Base-by-base conservation (phyloP, 1,140 invertebrate genomes). In the Brachionus rubens region DNA sequence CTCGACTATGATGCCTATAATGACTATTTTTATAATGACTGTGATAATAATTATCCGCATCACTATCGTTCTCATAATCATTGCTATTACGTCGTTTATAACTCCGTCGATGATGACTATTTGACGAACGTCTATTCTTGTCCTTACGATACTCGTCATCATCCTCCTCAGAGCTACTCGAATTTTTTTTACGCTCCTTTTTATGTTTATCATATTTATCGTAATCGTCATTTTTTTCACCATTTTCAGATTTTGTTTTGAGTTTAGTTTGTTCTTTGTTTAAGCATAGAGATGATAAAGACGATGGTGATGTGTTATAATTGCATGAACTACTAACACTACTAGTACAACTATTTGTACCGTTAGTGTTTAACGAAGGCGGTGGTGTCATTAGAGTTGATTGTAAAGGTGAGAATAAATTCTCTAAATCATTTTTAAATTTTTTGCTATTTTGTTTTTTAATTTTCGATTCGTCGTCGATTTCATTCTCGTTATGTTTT, bases 21-120 rank as follows among this genome's bases (percentile, higher is more conserved):
- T 65, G 59, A 36, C 40, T 41, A 43, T 65, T 65, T 24, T 65
- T 65, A 41, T 65, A 43, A 41, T 41, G n/a, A n/a, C n/a, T n/a
- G n/a, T n/a, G n/a, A n/a, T n/a, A 19, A 24, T 65, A 43, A 36
- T 65, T 24, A 41, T 65, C 59, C 0, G 33, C 40, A 28, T 65
- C 59, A 21, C 19, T 24, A 24, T 65, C 59, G 59, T 65, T 65
- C 19, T 65, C 59, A 21, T 65, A 65, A 16, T 65, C 59, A 19
- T 65, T 65, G 19, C 59, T 65, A n/a, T 65, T 41, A 21, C 40
- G 16, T 0, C 40, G 59, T n/a, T 65, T 43, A 21, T 65, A 28
- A 12, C 24, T 41, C 10, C 40, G 36, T 1, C 40, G 36, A 3
- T 65, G 59, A n/a, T 59, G 54, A 9, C 7, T 33, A 19, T 46